Base-by-base conservation (phyloP, 2,888 invertebrate species). In the Diaprepes abbreviatus region DNA sequence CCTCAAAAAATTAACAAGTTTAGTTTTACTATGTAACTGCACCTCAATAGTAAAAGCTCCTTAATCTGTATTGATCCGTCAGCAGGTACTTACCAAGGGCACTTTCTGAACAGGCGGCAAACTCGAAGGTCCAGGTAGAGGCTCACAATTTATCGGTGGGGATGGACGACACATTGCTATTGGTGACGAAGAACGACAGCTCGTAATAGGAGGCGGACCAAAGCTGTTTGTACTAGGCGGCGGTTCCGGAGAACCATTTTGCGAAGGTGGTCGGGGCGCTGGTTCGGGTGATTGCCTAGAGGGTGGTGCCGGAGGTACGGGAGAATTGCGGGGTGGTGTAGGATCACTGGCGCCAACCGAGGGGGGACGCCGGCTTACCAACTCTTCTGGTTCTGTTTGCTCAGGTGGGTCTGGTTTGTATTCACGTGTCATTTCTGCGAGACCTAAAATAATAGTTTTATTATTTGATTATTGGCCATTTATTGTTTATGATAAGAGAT, bases 91-190 rank as follows among this genome's bases (percentile, higher is more conserved):
- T 85, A 95, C 94, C 89, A 95, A 88, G 83, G 94, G 94, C 84
- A 93, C 94, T 89, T 93, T 92, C 85, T 95, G 94, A 78, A 94
- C 93, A 68, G 94, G 95, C 67, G 93, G 92, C 80, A 94, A 86
- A 73, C 93, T 93, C 50, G 93, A 93, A n/a, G 93, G 93, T 72
- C 93, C 93, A 72, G 93, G 91, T 55, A 92, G 90, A 81, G 91
- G 91, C 17, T 28, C 64, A 79, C 88, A 89, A 78, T 86, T 86
- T 78, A 90, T 91, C 79, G 91, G 91, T 67, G 91, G 86, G 80
- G 90, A 83, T 85, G 89, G 79, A 85, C 85, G 82, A 85, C 80
- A 88, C 79, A 79, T 86, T 74, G 73, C 86, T 83, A 83, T 17
- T 7, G 43, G 21, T 1, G 60, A 54, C 24, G 63, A 50, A 21